Evolutionary conservation across 2,797 vertebrate species (phyloP), one percentile per base, ranked within the genome.

Genomic region (Pantherophis alleghaniensis): DNA sequence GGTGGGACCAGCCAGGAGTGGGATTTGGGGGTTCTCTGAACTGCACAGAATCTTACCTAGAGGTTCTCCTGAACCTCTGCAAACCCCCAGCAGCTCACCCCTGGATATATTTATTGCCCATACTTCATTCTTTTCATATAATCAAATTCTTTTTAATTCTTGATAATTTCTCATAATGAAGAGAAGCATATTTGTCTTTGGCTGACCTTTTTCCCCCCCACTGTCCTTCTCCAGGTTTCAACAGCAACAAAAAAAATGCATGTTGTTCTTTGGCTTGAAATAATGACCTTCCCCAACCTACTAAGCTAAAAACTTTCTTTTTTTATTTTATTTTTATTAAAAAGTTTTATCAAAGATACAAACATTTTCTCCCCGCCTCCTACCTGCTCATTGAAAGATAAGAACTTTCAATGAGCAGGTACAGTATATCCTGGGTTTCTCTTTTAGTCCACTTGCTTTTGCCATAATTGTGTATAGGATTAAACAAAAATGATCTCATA

Each of bases 261-360:
- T 97, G 92, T 95, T 96, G 87, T 79, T 93, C 87, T 93, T 92
- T 93, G 93, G 94, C 88, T 94, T 96, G 95, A 95, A 92, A 91
- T 12, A 83, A 91, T 92, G 95, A 94, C 92, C 37, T 96, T 94
- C 47, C 53, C 56, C 96, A 93, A 95, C 93, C 94, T 94, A 94
- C 92, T 11, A 1, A 95, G 94, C 92, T 92, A 95, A 96, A 91
- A 95, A 94, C 93, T 97, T 96, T 97, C 94, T 42, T 42, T 42
- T 42, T 42, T 42, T 42, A 42, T 3, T 42, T 42, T 42, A n/a
- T 42, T 42, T 42, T 42, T 37, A 42, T 42, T 42, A 42, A 42
- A 42, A 42, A 42, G 42, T 42, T 42, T 42, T 42, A 42, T 42
- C 42, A 42, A 42, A 42, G 42, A 42, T 42, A 42, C 42, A 42